phyloP scores from a whole-genome alignment of 2,797 vertebrate species.

The Mus caroli region DNA sequence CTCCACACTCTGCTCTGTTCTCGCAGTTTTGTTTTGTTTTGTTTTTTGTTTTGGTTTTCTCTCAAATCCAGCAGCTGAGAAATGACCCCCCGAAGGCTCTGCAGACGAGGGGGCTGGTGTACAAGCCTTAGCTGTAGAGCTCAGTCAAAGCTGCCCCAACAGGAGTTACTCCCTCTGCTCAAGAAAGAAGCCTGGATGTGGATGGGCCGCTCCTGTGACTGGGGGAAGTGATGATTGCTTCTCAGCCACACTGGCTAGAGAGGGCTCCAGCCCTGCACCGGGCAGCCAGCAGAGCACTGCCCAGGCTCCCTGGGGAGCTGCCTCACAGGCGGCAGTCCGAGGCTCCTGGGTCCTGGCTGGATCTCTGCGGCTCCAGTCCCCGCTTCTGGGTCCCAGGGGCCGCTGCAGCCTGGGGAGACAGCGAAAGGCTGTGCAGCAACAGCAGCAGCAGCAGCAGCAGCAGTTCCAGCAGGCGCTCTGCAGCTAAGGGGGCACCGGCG shows the following conservation, averaged over 20 bases:
- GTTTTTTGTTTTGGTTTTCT: not conserved
- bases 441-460: not conserved
- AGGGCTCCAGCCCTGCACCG: not conserved
- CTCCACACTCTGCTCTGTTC: not conserved
- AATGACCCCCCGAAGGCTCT: not conserved
- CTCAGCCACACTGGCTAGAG: not conserved
- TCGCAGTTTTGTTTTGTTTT: too few relatives aligned
- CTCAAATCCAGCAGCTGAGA: slow-evolving; percentile 40
- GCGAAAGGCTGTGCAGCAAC: not conserved
- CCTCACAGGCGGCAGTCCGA: not conserved
- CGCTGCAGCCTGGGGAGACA: not conserved
- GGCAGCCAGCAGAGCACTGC: slow-evolving; percentile 42
- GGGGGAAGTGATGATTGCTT: not conserved
- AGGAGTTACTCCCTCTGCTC: not conserved
- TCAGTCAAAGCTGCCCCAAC: not conserved
- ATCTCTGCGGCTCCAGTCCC: not conserved
- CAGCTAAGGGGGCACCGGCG: not conserved
- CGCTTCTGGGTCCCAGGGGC: not conserved
- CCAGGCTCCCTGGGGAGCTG: slow-evolving; percentile 12
- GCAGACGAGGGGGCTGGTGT: not conserved
- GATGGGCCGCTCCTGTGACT: not conserved
- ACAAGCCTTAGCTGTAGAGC: not conserved
- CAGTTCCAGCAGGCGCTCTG: not conserved
- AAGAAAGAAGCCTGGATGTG: rapidly evolving
- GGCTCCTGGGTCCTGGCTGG: not conserved